Conservation (phyloP, 2,797 vertebrate genomes). For the Rhinella marina region DNA sequence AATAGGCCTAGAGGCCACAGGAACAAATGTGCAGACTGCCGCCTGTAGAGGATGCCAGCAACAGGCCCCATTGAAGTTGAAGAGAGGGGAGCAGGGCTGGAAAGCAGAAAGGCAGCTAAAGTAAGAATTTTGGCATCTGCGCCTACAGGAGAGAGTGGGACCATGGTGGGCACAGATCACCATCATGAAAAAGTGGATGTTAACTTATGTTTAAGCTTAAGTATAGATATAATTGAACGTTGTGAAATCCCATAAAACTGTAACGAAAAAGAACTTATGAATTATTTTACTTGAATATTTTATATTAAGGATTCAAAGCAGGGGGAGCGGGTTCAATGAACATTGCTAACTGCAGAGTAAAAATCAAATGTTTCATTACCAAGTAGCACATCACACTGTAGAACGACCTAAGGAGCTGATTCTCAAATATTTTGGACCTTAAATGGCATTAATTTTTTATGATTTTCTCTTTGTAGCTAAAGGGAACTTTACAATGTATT, state of each 20-base stretch:
- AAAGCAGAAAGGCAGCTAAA: no score
- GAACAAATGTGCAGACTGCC: no score
- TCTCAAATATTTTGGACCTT: conserved; percentile 64
- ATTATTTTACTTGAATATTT: not conserved
- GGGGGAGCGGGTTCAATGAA: conserved; percentile 57
- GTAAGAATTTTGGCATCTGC: no score
- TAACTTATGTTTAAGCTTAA: not conserved
- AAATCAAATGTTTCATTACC: conserved; percentile 60
- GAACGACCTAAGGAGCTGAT: conserved; percentile 58
- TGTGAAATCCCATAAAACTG: no score
- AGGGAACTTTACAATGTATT: conserved; percentile 58
- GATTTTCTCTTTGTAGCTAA: conserved; percentile 58
- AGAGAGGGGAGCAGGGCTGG: no score
- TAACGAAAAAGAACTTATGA: not conserved
- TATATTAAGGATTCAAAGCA: conserved; percentile 1
- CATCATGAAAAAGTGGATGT: no score
- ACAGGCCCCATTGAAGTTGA: no score
- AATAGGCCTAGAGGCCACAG: no score
- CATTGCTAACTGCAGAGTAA: conserved; percentile 55
- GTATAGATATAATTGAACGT: no score
- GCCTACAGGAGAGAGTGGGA: no score
- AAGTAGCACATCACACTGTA: conserved; percentile 64
- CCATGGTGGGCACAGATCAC: no score
- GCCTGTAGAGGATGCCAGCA: no score
- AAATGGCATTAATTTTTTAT: conserved; percentile 69